Conservation (phyloP, 2,113 vertebrate species). For the Neogobius melanostomus region DNA sequence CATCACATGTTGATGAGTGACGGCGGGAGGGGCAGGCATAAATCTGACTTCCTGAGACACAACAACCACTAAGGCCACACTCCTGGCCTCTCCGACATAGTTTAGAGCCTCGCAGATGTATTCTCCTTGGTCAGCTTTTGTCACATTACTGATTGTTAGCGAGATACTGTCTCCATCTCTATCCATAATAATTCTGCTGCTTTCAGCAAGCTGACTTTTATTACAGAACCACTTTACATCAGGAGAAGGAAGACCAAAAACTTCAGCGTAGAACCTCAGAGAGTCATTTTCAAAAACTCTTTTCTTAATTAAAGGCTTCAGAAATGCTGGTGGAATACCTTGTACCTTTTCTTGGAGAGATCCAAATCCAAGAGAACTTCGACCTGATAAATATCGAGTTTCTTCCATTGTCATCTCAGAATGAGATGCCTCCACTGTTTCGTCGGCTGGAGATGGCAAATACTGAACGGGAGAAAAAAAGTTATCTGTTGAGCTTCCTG, state of each 20-base stretch:
- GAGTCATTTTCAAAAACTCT: slow-evolving; percentile 84
- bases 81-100: slow-evolving; percentile 92
- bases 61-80: slow-evolving; percentile 83
- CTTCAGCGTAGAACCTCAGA: slow-evolving; percentile 83
- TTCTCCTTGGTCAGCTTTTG: slow-evolving; percentile 84
- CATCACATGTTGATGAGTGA: slow-evolving; percentile 97
- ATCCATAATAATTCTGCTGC: slow-evolving; percentile 80
- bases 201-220: slow-evolving; percentile 80
- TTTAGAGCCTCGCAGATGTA: slow-evolving; percentile 94
- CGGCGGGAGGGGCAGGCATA: slow-evolving; percentile 84
- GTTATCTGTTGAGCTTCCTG: slow-evolving; percentile 69
- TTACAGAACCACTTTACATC: slow-evolving; percentile 93
- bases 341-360: slow-evolving; percentile 87
- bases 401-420: slow-evolving; percentile 62
- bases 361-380: slow-evolving; percentile 75
- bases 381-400: slow-evolving; percentile 60
- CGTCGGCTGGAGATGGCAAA: slow-evolving; percentile 80
- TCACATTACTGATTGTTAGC: slow-evolving; percentile 80
- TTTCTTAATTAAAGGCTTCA: slow-evolving; percentile 85
- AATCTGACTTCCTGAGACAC: slow-evolving; percentile 81
- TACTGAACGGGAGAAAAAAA: slow-evolving; percentile 80
- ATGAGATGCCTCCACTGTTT: slow-evolving; percentile 72
- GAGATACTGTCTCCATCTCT: slow-evolving; percentile 82
- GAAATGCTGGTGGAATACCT: slow-evolving; percentile 91
- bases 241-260: slow-evolving; percentile 88